A percentile compares a stretch with the other conserved stretches of the same genome.
These are phyloP conservation scores for Babyrousa celebensis DNA, from an alignment of 2,797 vertebrate genomes.

Conservation along the genomic window DNA sequence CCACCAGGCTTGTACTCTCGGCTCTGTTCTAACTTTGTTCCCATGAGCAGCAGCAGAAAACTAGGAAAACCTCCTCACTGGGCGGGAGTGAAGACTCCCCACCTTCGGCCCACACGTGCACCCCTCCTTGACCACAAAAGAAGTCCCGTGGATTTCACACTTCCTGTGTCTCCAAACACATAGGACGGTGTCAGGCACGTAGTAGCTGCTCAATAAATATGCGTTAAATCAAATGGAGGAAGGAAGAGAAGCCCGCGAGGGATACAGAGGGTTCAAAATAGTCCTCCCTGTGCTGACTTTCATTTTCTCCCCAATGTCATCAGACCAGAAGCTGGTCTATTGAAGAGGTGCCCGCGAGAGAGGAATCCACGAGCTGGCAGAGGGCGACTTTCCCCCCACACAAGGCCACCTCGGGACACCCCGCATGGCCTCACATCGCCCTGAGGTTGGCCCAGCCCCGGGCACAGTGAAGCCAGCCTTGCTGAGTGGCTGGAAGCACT, in stretches of 20 bases:
- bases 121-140: neutral
- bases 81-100: neutral
- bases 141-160: neutral
- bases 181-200: neutral
- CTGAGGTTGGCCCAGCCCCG: conserved; percentile 43
- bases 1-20: no score
- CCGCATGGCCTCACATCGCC: conserved; percentile 65
- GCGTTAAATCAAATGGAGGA: neutral
- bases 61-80: neutral
- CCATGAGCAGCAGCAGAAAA: neutral
- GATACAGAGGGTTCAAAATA: neutral
- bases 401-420: conserved; percentile 58
- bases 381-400: neutral
- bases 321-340: neutral
- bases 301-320: neutral
- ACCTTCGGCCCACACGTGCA: neutral
- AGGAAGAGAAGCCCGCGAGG: neutral
- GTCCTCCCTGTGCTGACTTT: neutral
- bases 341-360: neutral
- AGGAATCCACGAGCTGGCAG: neutral
- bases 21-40: no score
- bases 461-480: conserved; percentile 55
- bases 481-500: conserved; percentile 46
- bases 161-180: rapidly evolving
- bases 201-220: neutral